phyloP scores from a whole-genome alignment of 1,140 invertebrate species.

The Zaprionus nigranus region DNA sequence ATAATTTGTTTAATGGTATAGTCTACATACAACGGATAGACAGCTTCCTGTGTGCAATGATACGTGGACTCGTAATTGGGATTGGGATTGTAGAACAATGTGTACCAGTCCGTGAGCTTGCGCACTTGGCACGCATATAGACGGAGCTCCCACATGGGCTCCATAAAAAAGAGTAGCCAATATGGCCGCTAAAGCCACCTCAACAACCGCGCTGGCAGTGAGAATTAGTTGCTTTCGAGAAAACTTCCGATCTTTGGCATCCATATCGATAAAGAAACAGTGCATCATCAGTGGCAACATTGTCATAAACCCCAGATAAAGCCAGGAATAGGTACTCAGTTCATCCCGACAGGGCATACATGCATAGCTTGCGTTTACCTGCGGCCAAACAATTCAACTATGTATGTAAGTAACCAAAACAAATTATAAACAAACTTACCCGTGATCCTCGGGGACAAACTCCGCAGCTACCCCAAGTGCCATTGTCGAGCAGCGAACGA shows the following conservation, averaged over 20 bases:
- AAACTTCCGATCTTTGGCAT: conserved; percentile 91
- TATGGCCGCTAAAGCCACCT: conserved; percentile 90
- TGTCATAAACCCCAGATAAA: conserved; percentile 97
- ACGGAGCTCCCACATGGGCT: conserved; percentile 90
- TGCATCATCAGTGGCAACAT: conserved; percentile 93
- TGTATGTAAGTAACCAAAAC: conserved; percentile 8
- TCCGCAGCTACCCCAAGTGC: conserved; percentile 91
- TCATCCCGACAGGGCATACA: conserved; percentile 92
- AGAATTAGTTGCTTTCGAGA: conserved; percentile 89
- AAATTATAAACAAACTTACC: conserved; percentile 61
- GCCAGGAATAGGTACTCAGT: conserved; percentile 95
- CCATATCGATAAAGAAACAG: conserved; percentile 95
- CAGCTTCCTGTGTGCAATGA: conserved; percentile 98
- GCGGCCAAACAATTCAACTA: not conserved
- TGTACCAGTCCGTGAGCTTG: conserved; percentile 97
- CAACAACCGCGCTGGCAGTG: conserved; percentile 92
- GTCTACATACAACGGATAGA: conserved; percentile 95
- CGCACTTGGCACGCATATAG: conserved; percentile 91
- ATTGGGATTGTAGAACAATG: conserved; percentile 96
- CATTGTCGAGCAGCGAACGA: conserved; percentile 87
- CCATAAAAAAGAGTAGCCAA: conserved; percentile 90
- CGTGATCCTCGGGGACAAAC: conserved; percentile 94
- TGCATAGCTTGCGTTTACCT: conserved; percentile 85
- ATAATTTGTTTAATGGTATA: conserved; percentile 20
- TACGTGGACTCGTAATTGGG: conserved; percentile 94